Evolutionary conservation across 2,888 invertebrate genomes (phyloP).

Genomic region (Acrobasis suavella): DNA sequence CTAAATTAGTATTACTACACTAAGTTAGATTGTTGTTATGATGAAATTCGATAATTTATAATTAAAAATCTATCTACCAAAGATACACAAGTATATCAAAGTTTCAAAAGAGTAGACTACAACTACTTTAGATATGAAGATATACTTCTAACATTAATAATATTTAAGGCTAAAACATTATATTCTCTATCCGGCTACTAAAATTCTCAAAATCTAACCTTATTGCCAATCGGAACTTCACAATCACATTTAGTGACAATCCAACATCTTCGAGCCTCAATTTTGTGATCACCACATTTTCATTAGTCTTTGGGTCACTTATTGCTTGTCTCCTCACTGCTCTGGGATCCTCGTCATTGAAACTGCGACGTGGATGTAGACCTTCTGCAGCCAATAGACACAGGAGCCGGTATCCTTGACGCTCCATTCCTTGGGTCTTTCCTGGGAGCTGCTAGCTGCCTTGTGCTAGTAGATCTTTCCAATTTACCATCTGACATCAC

Average conservation of each 20-base stretch:
- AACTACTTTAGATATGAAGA: conserved; percentile 41
- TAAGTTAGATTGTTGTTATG: conserved; percentile 25
- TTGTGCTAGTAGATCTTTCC: conserved; percentile 82
- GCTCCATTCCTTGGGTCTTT: conserved; percentile 70
- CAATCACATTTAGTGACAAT: conserved; percentile 35
- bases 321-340: conserved; percentile 39
- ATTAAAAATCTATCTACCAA: conserved; percentile 13
- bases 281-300: conserved; percentile 29
- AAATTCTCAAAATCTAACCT: conserved; percentile 24
- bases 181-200: conserved; percentile 22
- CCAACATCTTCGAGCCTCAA: conserved; percentile 11
- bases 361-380: conserved; percentile 76
- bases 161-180: not conserved
- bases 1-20: conserved; percentile 49
- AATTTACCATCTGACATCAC: conserved; percentile 87
- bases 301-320: conserved; percentile 40
- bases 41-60: conserved; percentile 24
- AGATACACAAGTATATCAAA: conserved; percentile 17
- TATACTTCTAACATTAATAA: conserved; percentile 24
- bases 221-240: conserved; percentile 39
- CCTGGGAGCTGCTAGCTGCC: conserved; percentile 73
- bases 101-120: conserved; percentile 31
- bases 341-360: conserved; percentile 61
- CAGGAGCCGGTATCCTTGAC: conserved; percentile 75
- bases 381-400: conserved; percentile 69